Conservation (phyloP, 30 jellyfish, hydroid and myxozoan genomes). For the Hydractinia symbiolongicarpus region DNA sequence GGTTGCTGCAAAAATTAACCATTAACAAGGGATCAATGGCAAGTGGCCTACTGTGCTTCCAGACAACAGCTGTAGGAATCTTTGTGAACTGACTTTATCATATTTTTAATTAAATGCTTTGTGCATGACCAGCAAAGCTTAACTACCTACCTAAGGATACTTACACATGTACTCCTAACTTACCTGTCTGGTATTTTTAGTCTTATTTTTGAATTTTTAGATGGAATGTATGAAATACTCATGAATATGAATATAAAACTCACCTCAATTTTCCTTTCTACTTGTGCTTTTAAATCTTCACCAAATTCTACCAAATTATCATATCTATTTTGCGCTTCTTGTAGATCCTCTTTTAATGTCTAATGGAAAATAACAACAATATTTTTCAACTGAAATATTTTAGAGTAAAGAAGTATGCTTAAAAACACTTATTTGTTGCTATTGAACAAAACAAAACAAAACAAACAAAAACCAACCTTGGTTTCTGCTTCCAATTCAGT, state of each 20-base stretch:
- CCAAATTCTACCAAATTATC: conserved; percentile 80
- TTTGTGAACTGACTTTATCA: too few relatives aligned
- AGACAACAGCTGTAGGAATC: too few relatives aligned
- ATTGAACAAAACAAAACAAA: too few relatives aligned
- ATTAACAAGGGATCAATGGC: too few relatives aligned
- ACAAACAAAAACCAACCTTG: too few relatives aligned
- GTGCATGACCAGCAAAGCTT: too few relatives aligned
- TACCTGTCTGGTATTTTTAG: background rate
- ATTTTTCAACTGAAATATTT: background rate
- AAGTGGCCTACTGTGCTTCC: too few relatives aligned
- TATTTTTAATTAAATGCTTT: too few relatives aligned
- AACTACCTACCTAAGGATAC: too few relatives aligned
- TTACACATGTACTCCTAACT: background rate
- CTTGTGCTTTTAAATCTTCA: conserved; percentile 83
- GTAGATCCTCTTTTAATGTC: conserved; percentile 52
- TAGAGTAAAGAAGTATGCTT: too few relatives aligned
- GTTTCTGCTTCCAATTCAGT: too few relatives aligned
- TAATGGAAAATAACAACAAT: conserved; percentile 2
- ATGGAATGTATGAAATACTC: background rate
- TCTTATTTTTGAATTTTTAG: background rate
- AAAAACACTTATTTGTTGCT: background rate
- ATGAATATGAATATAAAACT: conserved; percentile 1
- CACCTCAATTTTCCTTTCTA: conserved; percentile 72
- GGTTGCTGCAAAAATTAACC: too few relatives aligned
- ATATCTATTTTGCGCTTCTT: conserved; percentile 76